Evolutionary conservation across 2,113 vertebrate genomes (phyloP), one percentile per base, ranked within the genome.

Genomic region (Craseonycteris thonglongyai): DNA sequence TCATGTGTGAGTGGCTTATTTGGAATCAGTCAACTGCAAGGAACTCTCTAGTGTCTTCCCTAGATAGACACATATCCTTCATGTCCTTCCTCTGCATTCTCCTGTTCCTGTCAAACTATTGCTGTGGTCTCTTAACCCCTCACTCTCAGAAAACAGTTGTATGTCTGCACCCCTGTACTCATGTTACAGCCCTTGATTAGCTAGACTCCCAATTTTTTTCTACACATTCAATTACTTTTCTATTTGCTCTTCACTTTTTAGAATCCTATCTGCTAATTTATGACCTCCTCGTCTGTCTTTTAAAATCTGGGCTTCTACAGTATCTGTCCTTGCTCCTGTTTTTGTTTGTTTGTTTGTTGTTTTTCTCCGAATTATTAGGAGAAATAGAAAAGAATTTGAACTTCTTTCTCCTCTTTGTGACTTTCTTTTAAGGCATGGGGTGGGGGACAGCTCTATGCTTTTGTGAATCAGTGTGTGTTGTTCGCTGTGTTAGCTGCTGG

Each of bases 1-100:
- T 97, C 95, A 96, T 93, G 87, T 97, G 75, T 96, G 96, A 97
- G 95, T 94, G 84, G 93, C 94, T 96, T 94, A 96, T 96, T 88
- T 97, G 90, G 92, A 97, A 75, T 88, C 92, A 96, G 90, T 96
- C 96, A 96, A 54, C 80, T 75, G 80, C 42, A 76, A 45, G 85
- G 40, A 85, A 59, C 42, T 47, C 92, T 91, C 71, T 14, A 42
- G 19, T 85, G 88, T 91, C 88, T 95, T 87, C 51, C 63, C 18
- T 68, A 61, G 71, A 74, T 58, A 94, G 19, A 91, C 61, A 35
- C 5, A 26, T 54, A 79, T 35, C 45, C 51, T 59, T 92, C 61
- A 12, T 0, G 2, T 35, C 49, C 24, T 95, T 63, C 45, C 58
- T 85, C 7, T 11, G 15, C 40, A 18, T 68, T 54, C 38, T 91